Evolutionary conservation across 2,888 invertebrate species (phyloP).

Genomic region (Omphaloscelis lunosa): DNA sequence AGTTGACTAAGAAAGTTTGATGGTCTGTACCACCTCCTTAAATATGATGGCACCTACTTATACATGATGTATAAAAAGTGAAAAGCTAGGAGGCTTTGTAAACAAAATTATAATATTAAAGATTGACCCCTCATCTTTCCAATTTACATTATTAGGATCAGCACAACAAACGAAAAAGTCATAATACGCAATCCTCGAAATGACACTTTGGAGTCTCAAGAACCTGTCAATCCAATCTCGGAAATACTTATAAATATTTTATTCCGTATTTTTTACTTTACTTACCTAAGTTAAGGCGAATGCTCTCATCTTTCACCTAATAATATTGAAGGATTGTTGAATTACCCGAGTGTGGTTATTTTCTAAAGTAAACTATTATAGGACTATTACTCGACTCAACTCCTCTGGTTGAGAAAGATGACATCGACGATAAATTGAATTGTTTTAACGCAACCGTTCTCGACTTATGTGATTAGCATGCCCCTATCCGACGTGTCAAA

Average conservation of each 20-base stretch:
- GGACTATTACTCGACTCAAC: no score
- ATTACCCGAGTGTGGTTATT: neutral
- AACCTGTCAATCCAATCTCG: constrained; percentile 72
- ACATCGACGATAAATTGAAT: no score
- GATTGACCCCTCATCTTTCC: constrained; percentile 38
- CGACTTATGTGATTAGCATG: no score
- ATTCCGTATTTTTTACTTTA: constrained; percentile 45
- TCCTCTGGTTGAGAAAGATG: no score
- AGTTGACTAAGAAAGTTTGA: no score
- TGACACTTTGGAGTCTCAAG: constrained; percentile 61
- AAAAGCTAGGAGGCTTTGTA: neutral
- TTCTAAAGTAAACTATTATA: neutral
- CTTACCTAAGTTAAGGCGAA: constrained; percentile 44
- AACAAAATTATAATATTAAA: constrained; percentile 25
- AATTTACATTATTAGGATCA: constrained; percentile 41
- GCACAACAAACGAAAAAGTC: constrained; percentile 42
- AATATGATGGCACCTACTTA: no score
- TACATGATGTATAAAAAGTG: no score
- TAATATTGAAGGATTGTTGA: neutral
- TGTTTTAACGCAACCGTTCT: no score
- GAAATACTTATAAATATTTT: constrained; percentile 52
- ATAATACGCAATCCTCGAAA: constrained; percentile 52
- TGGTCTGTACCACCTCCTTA: no score
- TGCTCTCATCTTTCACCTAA: neutral
- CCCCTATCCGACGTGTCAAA: no score